phyloP scores from a whole-genome alignment of 2,888 invertebrate genomes.

The Rhingia campestris region DNA sequence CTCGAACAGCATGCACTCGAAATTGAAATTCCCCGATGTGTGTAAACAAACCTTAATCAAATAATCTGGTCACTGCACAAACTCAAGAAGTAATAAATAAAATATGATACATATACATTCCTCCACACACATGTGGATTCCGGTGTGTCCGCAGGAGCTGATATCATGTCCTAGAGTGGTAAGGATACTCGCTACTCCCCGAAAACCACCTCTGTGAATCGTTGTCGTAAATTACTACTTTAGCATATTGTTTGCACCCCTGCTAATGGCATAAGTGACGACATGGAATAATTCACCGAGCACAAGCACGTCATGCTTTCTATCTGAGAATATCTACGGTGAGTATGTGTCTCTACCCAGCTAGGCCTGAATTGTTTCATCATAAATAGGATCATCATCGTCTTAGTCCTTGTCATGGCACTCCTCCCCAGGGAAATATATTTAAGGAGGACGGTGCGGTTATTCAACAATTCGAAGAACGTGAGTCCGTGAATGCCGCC shows the following conservation, averaged over 20 bases:
- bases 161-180: constrained; percentile 26
- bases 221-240: constrained; percentile 67
- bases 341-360: constrained; percentile 55
- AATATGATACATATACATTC: constrained; percentile 51
- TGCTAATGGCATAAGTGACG: constrained; percentile 70
- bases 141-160: constrained; percentile 14
- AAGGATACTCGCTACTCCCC: constrained; percentile 2
- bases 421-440: constrained; percentile 2
- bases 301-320: constrained; percentile 2
- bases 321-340: constrained; percentile 24
- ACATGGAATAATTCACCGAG: constrained; percentile 60
- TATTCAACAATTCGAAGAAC: constrained; percentile 22
- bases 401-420: constrained; percentile 9
- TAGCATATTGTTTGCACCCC: constrained; percentile 67
- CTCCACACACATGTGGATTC: constrained; percentile 11
- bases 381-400: constrained; percentile 58
- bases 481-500: not conserved
- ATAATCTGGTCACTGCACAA: constrained; percentile 71
- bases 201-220: constrained; percentile 1
- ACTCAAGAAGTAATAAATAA: constrained; percentile 71
- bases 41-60: constrained; percentile 62
- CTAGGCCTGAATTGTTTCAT: constrained; percentile 34
- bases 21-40: constrained; percentile 38
- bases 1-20: not conserved
- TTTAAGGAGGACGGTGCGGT: constrained; percentile 1